Conservation (phyloP, 2,888 invertebrate genomes). For the Noctua janthina region DNA sequence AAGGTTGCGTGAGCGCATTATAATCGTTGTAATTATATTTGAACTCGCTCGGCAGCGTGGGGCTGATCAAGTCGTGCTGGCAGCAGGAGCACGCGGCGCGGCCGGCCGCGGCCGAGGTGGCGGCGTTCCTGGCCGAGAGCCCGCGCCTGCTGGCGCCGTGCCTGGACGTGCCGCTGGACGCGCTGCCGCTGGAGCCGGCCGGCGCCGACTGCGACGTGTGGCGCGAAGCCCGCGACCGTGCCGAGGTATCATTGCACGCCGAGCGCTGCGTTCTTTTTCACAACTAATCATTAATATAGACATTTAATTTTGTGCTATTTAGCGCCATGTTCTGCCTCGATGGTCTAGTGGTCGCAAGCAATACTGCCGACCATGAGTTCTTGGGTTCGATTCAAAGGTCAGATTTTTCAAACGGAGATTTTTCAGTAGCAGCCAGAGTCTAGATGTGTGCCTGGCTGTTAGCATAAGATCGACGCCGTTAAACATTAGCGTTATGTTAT, state of each 20-base stretch:
- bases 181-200: constrained; percentile 92
- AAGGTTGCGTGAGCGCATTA: background rate
- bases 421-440: too few relatives aligned
- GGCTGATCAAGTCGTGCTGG: constrained; percentile 95
- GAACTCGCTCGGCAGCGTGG: constrained; percentile 90
- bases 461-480: too few relatives aligned
- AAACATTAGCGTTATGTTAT: too few relatives aligned
- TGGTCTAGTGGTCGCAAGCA: too few relatives aligned
- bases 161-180: constrained; percentile 93
- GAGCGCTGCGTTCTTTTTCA: background rate
- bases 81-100: constrained; percentile 92
- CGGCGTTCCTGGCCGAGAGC: constrained; percentile 94
- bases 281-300: background rate
- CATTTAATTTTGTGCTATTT: too few relatives aligned
- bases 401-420: too few relatives aligned
- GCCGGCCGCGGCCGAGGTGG: constrained; percentile 94
- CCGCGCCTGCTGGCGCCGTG: constrained; percentile 94
- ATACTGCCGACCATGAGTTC: too few relatives aligned
- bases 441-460: too few relatives aligned
- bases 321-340: too few relatives aligned
- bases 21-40: background rate
- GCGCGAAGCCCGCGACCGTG: constrained; percentile 73
- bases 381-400: too few relatives aligned
- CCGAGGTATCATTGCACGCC: constrained; percentile 66
- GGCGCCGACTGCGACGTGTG: constrained; percentile 69